Evolutionary conservation across 2,113 vertebrate genomes (phyloP).

Genomic region (Leucoraja erinaceus): DNA sequence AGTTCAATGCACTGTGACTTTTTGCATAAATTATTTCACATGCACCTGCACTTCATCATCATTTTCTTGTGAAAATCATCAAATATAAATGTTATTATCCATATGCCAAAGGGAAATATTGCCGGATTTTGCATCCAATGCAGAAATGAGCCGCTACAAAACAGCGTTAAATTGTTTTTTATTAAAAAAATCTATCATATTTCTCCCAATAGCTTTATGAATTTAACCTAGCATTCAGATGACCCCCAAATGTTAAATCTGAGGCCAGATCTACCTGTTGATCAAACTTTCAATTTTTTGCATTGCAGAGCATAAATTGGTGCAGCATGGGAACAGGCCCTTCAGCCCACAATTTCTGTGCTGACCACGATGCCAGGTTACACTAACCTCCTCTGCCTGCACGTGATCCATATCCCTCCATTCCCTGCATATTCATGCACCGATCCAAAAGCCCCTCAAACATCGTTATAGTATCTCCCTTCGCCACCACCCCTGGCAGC

Average conservation of each 20-base stretch:
- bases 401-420: too few relatives aligned
- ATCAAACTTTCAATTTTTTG: too few relatives aligned
- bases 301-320: too few relatives aligned
- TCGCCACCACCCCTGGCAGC: too few relatives aligned
- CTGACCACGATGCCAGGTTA: too few relatives aligned
- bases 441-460: too few relatives aligned
- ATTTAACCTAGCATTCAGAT: neutral
- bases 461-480: too few relatives aligned
- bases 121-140: neutral
- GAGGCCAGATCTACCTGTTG: neutral
- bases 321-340: too few relatives aligned
- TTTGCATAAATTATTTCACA: neutral
- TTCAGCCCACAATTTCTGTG: too few relatives aligned
- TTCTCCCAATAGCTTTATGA: neutral
- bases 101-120: slow-evolving; percentile 8
- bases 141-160: neutral
- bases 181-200: neutral
- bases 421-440: too few relatives aligned
- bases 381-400: too few relatives aligned
- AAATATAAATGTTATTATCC: slow-evolving; percentile 3
- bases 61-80: neutral
- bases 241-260: neutral
- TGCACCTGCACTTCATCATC: slow-evolving; percentile 4
- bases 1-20: neutral
- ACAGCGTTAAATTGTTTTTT: neutral